Conservation (phyloP, 2,113 vertebrate species). For the Pelobates fuscus region DNA sequence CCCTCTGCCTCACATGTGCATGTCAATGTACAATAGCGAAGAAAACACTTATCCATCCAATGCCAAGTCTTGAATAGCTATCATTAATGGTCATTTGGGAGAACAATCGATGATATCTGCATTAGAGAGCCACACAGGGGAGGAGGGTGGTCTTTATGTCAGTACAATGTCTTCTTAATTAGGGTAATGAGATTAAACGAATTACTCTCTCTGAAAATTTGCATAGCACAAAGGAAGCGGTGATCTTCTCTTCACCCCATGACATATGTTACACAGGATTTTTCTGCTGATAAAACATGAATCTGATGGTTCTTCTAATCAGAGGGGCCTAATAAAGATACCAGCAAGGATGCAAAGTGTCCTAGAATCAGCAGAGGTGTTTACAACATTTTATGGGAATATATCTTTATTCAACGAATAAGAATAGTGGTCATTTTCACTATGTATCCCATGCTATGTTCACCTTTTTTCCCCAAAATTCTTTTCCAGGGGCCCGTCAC, state of each 20-base stretch:
- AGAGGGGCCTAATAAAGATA: too few species aligned
- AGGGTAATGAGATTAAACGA: conserved; percentile 62
- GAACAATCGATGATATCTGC: conserved; percentile 72
- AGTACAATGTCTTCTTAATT: conserved; percentile 60
- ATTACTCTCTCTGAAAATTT: conserved; percentile 58
- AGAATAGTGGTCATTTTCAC: too few species aligned
- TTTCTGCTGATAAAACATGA: too few species aligned
- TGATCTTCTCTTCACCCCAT: background rate
- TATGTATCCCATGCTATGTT: too few species aligned
- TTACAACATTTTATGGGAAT: too few species aligned
- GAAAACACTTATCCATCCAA: conserved; percentile 19
- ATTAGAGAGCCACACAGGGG: conserved; percentile 69
- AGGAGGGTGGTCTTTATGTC: conserved; percentile 57
- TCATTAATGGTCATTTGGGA: conserved; percentile 79
- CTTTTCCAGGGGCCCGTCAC: too few species aligned
- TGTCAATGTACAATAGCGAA: background rate
- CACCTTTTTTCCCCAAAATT: too few species aligned
- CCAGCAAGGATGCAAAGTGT: too few species aligned
- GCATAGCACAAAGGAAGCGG: conserved; percentile 50
- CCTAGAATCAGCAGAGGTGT: too few species aligned
- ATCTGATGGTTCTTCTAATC: too few species aligned
- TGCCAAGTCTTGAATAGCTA: conserved; percentile 62
- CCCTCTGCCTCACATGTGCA: background rate
- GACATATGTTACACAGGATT: background rate
- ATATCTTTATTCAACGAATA: too few species aligned